Percentiles rank a stretch among this genome's conserved stretches.
Conservation (phyloP, 2,888 invertebrate genomes). For the Spilarctia lutea region DNA sequence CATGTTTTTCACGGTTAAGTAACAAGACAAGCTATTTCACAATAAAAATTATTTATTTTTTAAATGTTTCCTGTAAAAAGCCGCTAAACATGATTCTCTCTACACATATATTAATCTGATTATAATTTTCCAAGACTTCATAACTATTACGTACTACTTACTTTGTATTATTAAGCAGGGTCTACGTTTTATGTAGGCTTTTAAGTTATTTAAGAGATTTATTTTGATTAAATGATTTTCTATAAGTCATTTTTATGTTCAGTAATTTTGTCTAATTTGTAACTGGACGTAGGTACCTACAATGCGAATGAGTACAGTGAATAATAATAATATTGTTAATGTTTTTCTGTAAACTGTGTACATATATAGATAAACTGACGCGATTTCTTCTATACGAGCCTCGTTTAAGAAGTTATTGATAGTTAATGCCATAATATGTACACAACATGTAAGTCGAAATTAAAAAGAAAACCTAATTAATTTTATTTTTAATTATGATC, state of each 20-base stretch:
- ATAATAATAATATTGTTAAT: conserved; percentile 24
- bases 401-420: not conserved
- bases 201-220: conserved; percentile 76
- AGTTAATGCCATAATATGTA: not conserved
- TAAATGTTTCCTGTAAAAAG: conserved; percentile 34
- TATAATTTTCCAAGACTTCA: conserved; percentile 54
- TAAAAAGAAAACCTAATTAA: not conserved
- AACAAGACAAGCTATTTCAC: conserved; percentile 26
- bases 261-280: conserved; percentile 42
- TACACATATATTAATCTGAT: conserved; percentile 45
- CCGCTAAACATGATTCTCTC: conserved; percentile 40
- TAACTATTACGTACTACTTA: conserved; percentile 63
- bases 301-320: conserved; percentile 22
- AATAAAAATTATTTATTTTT: conserved; percentile 42
- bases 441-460: not conserved
- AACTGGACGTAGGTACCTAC: conserved; percentile 35
- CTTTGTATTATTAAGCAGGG: conserved; percentile 72
- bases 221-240: conserved; percentile 61
- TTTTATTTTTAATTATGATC: not conserved
- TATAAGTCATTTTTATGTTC: conserved; percentile 51
- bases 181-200: conserved; percentile 85
- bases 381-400: not conserved
- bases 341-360: conserved; percentile 22
- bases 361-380: not conserved
- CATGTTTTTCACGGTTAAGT: conserved; percentile 22